These are phyloP conservation scores for Pardosa pseudoannulata DNA, from an alignment of 2,888 invertebrate genomes.

Conservation along the genomic window DNA sequence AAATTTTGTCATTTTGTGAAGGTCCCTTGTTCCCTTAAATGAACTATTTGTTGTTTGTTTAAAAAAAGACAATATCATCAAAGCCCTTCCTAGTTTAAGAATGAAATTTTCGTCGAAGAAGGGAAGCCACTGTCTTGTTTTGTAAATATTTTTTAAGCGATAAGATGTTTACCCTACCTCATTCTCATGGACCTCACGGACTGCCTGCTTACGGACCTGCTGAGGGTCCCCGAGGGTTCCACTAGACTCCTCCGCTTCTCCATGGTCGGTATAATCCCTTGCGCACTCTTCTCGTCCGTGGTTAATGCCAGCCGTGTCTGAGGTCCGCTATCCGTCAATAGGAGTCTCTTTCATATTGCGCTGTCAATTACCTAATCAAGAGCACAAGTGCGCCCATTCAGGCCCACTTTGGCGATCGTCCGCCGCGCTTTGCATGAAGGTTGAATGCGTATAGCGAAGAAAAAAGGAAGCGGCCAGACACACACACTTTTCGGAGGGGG, in stretches of 20 bases:
- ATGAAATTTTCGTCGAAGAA: too few relatives aligned
- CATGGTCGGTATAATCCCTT: not conserved
- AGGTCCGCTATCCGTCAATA: not conserved
- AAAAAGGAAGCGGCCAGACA: not conserved
- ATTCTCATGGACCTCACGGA: slow-evolving; percentile 46
- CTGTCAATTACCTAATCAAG: slow-evolving; percentile 15
- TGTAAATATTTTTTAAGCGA: too few relatives aligned
- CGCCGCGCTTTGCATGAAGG: slow-evolving; percentile 1
- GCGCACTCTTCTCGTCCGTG: too few relatives aligned
- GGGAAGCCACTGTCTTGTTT: too few relatives aligned
- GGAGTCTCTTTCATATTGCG: not conserved
- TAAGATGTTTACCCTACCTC: too few relatives aligned
- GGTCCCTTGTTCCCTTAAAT: too few relatives aligned
- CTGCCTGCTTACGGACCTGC: slow-evolving; percentile 28
- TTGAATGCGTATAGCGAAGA: not conserved
- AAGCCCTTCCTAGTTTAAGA: too few relatives aligned
- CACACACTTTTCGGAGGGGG: too few relatives aligned
- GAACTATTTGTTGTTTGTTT: too few relatives aligned
- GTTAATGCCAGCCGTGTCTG: not conserved
- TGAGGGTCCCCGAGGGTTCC: slow-evolving; percentile 16
- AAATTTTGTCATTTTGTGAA: too few relatives aligned
- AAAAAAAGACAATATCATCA: too few relatives aligned
- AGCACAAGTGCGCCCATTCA: slow-evolving; percentile 2
- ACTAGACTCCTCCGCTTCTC: not conserved
- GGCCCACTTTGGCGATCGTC: not conserved